Conservation (phyloP, 1,140 invertebrate species). For the Stratiolaelaps scimitus region DNA sequence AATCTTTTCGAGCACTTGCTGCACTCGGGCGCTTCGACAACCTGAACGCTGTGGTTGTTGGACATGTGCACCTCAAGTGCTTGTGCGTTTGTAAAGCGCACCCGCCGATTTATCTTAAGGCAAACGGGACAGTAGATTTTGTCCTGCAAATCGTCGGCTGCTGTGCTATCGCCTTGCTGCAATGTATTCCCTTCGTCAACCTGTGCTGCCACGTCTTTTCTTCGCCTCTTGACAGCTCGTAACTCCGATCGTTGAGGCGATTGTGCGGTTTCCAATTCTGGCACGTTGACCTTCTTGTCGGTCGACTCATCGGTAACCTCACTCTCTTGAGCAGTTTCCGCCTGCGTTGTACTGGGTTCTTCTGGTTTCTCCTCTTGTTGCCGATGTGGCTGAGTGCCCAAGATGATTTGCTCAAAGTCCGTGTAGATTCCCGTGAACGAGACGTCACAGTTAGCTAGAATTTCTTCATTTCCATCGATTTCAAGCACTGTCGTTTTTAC, state of each 20-base stretch:
- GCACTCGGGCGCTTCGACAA: constrained; percentile 14
- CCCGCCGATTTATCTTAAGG: constrained; percentile 4
- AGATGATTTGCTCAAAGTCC: too few relatives aligned
- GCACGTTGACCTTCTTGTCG: background rate
- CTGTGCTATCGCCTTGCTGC: background rate
- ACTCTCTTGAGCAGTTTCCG: too few relatives aligned
- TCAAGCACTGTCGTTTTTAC: too few relatives aligned
- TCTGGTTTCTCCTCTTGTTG: too few relatives aligned
- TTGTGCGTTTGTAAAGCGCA: constrained; percentile 20
- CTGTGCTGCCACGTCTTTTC: background rate
- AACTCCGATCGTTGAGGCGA: background rate
- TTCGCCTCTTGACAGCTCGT: background rate
- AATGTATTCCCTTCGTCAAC: background rate
- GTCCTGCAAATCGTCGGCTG: background rate
- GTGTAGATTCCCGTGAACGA: too few relatives aligned
- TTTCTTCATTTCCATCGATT: too few relatives aligned
- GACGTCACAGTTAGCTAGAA: too few relatives aligned
- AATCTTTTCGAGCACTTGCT: constrained; percentile 10
- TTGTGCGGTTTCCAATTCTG: background rate
- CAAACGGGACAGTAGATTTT: constrained; percentile 18
- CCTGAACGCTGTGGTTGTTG: constrained; percentile 24
- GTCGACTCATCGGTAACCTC: background rate
- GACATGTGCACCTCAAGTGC: constrained; percentile 19
- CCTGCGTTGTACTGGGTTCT: too few relatives aligned
- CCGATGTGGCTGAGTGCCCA: too few relatives aligned